Evolutionary conservation across 1,140 invertebrate species (phyloP), one percentile per base, ranked within the genome.

Genomic region (Monomorium pharaonis): DNA sequence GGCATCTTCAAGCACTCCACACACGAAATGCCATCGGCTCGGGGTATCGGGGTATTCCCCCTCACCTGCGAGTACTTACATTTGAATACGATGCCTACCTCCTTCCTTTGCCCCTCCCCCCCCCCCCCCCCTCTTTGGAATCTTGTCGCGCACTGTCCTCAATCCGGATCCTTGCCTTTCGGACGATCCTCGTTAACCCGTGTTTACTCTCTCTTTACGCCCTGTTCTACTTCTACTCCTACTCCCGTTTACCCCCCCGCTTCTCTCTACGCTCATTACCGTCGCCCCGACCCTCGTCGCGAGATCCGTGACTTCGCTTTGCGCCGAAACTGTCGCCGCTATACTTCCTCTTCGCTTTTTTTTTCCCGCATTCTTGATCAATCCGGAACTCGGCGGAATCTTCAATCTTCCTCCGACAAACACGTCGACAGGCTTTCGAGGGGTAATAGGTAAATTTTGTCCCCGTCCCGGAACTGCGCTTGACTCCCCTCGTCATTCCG

Each of bases 201-300:
- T 21, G 33, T 21, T 44, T 70, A 70, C 37, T 62, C 37, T 49
- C 33, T 21, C 37, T 54, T n/a, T n/a, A n/a, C n/a, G 69, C 47
- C 10, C 2, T 37, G n/a, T n/a, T n/a, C n/a, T n/a, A n/a, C n/a
- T n/a, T n/a, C n/a, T n/a, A n/a, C n/a, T n/a, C n/a, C 42, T 51
- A 67, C 37, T 81, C 78, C n/a, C 33, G 37, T 81, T 81, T 70
- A n/a, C n/a, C n/a, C n/a, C n/a, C n/a, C 12, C 24, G 49, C n/a
- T n/a, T n/a, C n/a, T 21, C 6, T 44, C 51, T 83, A 33, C 51
- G 72, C 67, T 83, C 51, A 37, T 83, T 72, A 83, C 14, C 24
- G 37, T 78, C 37, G 30, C 14, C n/a, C n/a, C n/a, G 44, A 65
- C 16, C 72, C 65, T 72, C 65, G 18, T 83, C 56, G 12, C n/a